Percentiles rank a stretch among this genome's conserved stretches.
These are phyloP conservation scores for Pseudomyrmex flavicornis DNA, from an alignment of 1,140 invertebrate genomes.

Conservation along the genomic window DNA sequence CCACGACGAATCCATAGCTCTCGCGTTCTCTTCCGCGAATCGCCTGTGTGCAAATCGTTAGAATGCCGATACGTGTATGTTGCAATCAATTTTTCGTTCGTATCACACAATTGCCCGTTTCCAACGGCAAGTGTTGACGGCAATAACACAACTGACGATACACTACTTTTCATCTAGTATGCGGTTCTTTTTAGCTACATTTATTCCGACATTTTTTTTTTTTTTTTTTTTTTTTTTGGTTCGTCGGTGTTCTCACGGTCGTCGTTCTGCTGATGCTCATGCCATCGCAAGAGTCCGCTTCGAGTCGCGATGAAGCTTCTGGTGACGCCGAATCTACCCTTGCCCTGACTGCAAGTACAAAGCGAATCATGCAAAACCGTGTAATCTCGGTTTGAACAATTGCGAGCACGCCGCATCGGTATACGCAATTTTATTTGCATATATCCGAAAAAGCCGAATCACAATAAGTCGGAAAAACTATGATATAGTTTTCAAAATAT, in stretches of 20 bases:
- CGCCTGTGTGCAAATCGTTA: slow-evolving; percentile 86
- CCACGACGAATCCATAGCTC: slow-evolving; percentile 96
- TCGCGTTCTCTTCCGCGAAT: slow-evolving; percentile 92
- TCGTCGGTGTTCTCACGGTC: slow-evolving; percentile 83
- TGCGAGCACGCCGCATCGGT: slow-evolving; percentile 1
- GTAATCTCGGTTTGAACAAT: neutral
- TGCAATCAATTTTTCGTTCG: neutral
- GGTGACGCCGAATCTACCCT: slow-evolving; percentile 93
- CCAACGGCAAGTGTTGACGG: neutral
- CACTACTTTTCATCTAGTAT: neutral
- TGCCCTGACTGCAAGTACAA: slow-evolving; percentile 90
- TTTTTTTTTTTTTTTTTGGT: slow-evolving; percentile 24
- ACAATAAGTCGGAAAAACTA: neutral
- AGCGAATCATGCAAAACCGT: slow-evolving; percentile 24
- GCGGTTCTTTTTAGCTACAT: neutral
- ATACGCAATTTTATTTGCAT: slow-evolving; percentile 26
- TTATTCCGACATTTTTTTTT: neutral
- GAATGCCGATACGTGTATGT: slow-evolving; percentile 20
- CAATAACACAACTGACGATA: neutral
- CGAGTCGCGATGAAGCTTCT: slow-evolving; percentile 95
- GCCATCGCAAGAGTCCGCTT: slow-evolving; percentile 94
- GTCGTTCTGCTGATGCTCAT: slow-evolving; percentile 89
- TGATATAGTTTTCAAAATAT: slow-evolving; percentile 3
- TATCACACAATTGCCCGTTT: neutral
- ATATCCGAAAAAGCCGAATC: slow-evolving; percentile 31